A percentile compares a stretch with the other conserved stretches of the same genome.
These are phyloP conservation scores for Cerceris rybyensis DNA, from an alignment of 2,888 invertebrate genomes.

Conservation along the genomic window DNA sequence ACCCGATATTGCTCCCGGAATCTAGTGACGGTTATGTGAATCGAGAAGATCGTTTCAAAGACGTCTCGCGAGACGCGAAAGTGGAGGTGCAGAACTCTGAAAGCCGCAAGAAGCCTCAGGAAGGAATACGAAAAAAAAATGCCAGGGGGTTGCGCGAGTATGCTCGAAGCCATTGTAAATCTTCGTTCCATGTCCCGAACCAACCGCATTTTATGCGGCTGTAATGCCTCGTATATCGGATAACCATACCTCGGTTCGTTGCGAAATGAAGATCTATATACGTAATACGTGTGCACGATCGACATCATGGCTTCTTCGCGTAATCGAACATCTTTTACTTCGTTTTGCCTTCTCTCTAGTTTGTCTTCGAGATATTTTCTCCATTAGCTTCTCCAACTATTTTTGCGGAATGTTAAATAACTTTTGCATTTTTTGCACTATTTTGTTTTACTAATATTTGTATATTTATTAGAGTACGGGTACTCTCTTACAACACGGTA, in stretches of 20 bases:
- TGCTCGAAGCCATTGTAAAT: constrained; percentile 52
- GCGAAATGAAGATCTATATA: constrained; percentile 70
- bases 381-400: neutral
- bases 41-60: constrained; percentile 27
- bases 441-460: neutral
- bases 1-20: constrained; percentile 42
- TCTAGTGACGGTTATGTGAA: constrained; percentile 37
- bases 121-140: constrained; percentile 9
- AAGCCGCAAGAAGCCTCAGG: constrained; percentile 32
- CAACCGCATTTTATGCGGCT: constrained; percentile 39
- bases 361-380: neutral
- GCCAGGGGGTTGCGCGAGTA: constrained; percentile 5
- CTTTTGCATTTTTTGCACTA: neutral
- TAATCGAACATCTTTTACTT: constrained; percentile 58
- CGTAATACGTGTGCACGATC: constrained; percentile 56
- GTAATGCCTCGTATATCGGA: constrained; percentile 58
- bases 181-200: constrained; percentile 48
- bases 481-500: too few relatives aligned
- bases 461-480: too few relatives aligned
- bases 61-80: neutral
- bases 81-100: neutral
- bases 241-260: constrained; percentile 64
- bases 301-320: constrained; percentile 45
- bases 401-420: neutral
- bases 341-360: constrained; percentile 45